These are phyloP conservation scores for Oostethus manadensis DNA, from an alignment of 2,113 vertebrate genomes.

Conservation along the genomic window DNA sequence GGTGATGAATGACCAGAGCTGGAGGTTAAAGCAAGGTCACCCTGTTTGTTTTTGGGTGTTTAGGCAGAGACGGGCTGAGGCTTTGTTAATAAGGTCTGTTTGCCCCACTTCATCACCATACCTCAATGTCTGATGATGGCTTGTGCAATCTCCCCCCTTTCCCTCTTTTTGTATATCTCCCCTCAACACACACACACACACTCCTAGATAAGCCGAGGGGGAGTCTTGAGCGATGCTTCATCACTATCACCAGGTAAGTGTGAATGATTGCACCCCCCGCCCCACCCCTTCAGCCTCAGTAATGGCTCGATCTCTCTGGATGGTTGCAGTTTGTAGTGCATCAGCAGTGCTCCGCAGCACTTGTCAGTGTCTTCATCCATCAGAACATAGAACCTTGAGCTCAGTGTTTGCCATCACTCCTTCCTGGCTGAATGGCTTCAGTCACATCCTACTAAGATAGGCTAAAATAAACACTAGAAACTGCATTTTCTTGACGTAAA, in stretches of 20 bases:
- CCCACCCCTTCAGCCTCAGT: not conserved
- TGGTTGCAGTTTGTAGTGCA: conserved; percentile 1
- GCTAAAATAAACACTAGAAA: not conserved
- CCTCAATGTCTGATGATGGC: not conserved
- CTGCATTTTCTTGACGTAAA: not conserved
- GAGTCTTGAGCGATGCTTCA: conserved; percentile 5
- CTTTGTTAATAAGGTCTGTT: conserved; percentile 6
- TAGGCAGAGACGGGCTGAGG: not conserved
- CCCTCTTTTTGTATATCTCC: not conserved
- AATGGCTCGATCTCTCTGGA: not conserved
- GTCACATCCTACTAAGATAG: not conserved
- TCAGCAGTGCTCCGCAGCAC: not conserved
- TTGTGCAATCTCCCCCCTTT: too few species aligned
- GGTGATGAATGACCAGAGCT: conserved; percentile 4
- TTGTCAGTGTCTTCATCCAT: conserved; percentile 5
- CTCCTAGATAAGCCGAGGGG: not conserved
- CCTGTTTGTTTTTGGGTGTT: conserved; percentile 7
- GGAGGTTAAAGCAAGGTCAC: conserved; percentile 1
- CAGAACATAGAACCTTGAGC: not conserved
- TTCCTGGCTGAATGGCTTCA: not conserved
- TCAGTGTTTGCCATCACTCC: not conserved
- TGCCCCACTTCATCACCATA: conserved; percentile 9
- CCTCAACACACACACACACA: not conserved
- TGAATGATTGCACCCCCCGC: not conserved
- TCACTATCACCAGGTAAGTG: conserved; percentile 11